Base-by-base conservation (phyloP, 2,797 vertebrate species). In the Schizothorax lantsangensis region DNA sequence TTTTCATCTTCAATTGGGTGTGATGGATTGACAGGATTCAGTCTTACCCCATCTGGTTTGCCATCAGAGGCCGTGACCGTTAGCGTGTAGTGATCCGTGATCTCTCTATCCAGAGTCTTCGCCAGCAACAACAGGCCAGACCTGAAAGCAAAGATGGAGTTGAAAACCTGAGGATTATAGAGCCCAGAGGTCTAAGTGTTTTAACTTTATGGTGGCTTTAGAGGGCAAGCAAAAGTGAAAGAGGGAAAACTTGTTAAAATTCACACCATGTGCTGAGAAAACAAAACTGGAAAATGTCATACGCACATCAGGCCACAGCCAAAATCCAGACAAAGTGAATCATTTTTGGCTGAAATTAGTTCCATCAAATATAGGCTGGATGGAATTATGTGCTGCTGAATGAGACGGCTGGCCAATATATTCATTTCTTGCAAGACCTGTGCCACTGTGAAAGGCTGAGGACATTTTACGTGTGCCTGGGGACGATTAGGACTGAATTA, bases 51-150 rank as follows among this genome's bases (percentile, higher is more conserved):
- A n/a, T 96, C 96, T 12, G 96, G 96, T 43, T 95, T 96, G 90
- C 97, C 97, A 26, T 99, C 98, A 0, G 97, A 97, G 71, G 98
- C 98, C 0, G 97, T 98, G 89, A 99, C 94, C 81, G 96, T 96
- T 89, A 99, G 95, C 88, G 96, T 96, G 89, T 99, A 99, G 91
- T 95, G 96, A 92, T 99, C 98, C 0, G 95, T 95, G 90, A 95
- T 95, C 91, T 99, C 98, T 59, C 98, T 95, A 95, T 99, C 98
- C 95, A 99, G 91, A 38, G 96, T 91, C 90, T 97, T 97, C 77
- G 94, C 96, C 94, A 99, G 95, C 86, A 96, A 91, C 92, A 99
- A 94, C 91, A 96, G 95, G 47, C 98, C 98, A 45, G 96, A 96
- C 89, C 98, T 99, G 94, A 68, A 74, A 89, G 90, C 0, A 74